These are phyloP conservation scores for Pheucticus melanocephalus DNA, from an alignment of 2,113 vertebrate species.

Conservation along the genomic window DNA sequence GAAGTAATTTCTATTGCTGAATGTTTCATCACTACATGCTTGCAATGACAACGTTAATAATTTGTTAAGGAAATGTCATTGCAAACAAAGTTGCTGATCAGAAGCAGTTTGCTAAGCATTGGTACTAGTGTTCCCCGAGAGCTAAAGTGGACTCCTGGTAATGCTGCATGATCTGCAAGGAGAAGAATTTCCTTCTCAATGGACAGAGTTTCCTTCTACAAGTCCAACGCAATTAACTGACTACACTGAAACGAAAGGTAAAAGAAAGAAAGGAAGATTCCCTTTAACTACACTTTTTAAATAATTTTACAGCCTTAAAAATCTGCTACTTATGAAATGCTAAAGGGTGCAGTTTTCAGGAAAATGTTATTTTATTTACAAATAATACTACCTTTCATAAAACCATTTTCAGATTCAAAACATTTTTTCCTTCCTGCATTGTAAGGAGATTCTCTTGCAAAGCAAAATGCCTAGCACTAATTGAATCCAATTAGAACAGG, in stretches of 20 bases:
- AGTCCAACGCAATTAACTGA: background rate
- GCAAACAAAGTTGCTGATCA: background rate
- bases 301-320: background rate
- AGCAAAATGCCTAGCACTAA: background rate
- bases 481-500: background rate
- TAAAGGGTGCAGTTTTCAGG: background rate
- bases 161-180: background rate
- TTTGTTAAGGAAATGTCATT: background rate
- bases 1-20: background rate
- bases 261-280: background rate
- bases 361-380: background rate
- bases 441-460: background rate
- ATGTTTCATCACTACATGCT: background rate
- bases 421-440: background rate
- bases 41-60: background rate
- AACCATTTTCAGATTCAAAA: background rate
- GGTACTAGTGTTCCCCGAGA: background rate
- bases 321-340: background rate
- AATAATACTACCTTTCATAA: background rate
- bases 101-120: background rate
- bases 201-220: background rate
- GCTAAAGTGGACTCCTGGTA: background rate
- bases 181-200: background rate
- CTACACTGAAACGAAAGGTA: background rate
- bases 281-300: background rate